A percentile compares a stretch with the other conserved stretches of the same genome.
Evolutionary conservation across 2,113 vertebrate genomes (phyloP).

Genomic region (Excalfactoria chinensis): DNA sequence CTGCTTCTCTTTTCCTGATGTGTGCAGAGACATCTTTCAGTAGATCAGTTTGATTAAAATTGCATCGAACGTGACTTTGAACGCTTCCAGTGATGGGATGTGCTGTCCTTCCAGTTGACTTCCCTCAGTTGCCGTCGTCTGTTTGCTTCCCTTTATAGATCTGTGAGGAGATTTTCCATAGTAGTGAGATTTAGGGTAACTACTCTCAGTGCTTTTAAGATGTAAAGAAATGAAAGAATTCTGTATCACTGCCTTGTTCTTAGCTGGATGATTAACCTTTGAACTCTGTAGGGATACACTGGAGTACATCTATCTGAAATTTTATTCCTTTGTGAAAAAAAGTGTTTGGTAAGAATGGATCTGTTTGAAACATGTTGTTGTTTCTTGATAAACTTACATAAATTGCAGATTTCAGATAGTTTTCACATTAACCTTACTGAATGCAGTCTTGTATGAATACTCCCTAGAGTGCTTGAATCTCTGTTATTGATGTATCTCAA

Average conservation of each 20-base stretch:
- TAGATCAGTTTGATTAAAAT: neutral
- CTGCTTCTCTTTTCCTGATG: neutral
- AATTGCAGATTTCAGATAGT: neutral
- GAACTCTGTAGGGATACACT: neutral
- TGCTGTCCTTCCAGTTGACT: neutral
- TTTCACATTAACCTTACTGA: neutral
- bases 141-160: neutral
- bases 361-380: neutral
- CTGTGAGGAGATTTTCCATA: neutral
- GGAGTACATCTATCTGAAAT: neutral
- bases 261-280: neutral
- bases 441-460: neutral
- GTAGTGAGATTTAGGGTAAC: neutral
- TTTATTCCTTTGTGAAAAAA: neutral
- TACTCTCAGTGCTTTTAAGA: neutral
- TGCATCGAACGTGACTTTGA: neutral
- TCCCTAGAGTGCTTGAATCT: neutral
- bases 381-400: neutral
- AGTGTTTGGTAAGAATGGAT: neutral
- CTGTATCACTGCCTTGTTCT: neutral
- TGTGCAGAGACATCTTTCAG: neutral
- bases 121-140: too few species aligned
- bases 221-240: too few species aligned
- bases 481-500: neutral
- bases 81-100: neutral